Evolutionary conservation across 2,888 invertebrate species (phyloP), one percentile per base, ranked within the genome.

Genomic region (Dasypolia templi): DNA sequence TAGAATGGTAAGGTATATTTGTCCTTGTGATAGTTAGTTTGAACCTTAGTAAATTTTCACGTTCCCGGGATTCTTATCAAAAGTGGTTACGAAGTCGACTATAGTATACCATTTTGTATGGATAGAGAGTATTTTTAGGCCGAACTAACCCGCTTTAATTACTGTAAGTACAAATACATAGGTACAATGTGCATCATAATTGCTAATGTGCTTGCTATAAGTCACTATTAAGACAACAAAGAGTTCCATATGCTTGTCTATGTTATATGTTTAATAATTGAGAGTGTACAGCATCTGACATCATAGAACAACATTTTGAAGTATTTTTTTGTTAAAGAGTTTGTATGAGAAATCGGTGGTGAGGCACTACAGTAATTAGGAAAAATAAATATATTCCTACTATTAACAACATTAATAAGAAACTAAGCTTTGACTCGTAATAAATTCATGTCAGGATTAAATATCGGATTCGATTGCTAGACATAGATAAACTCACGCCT

Each of bases 111-210:
- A 44, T 62, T 42, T 12, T 14, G 0, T 22, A 22, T 17, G 22
- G 29, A 32, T 29, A 44, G 22, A 44, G 22, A 44, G 29, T 51
- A 68, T 42, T 51, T 65, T 70, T 67, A 17, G 22, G 12, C 67
- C 7, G 12, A n/a, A 51, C 12, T 19, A 19, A 22, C 19, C 0
- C 3, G 19, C 19, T 26, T 44, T 14, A 14, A 51, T 39, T 29
- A 17, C 22, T 49, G 39, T 39, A 9, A 39, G 39, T 35, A 35
- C 9, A 64, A 51, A n/a, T 39, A 39, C 29, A 39, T 9, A 11
- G 12, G 14, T 49, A 42, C n/a, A 49, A 12, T 32, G 26, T 46
- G 29, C 3, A 39, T 17, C 1, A 42, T 26, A 35, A 35, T 19
- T 14, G 7, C 14, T 22, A 29, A 29, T 51, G 22, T 17, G 12